Percentiles rank a stretch among this genome's conserved stretches.
Evolutionary conservation across 2,888 invertebrate species (phyloP).

Genomic region (Synergus japonicus): DNA sequence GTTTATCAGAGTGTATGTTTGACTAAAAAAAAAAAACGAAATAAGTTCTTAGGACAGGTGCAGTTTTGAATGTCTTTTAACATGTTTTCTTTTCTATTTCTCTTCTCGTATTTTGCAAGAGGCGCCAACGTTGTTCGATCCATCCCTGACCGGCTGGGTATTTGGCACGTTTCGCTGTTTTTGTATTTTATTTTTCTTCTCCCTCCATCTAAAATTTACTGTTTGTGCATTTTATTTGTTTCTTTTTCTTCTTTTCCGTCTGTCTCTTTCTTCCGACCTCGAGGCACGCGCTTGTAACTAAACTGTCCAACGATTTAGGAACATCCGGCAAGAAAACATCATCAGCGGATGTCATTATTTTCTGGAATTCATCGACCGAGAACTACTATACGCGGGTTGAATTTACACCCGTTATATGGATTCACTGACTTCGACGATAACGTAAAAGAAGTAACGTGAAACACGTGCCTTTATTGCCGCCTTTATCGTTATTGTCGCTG

Average conservation of each 20-base stretch:
- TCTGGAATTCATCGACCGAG: neutral
- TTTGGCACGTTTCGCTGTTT: neutral
- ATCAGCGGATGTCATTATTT: constrained; percentile 16
- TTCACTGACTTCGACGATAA: constrained; percentile 15
- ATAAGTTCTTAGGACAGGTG: constrained; percentile 16
- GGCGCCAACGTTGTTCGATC: constrained; percentile 18
- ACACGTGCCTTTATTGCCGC: constrained; percentile 37
- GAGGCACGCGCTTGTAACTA: neutral
- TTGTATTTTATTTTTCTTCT: constrained; percentile 12
- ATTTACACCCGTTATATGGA: constrained; percentile 21
- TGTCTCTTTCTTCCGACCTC: neutral
- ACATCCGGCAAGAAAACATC: constrained; percentile 18
- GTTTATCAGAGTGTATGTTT: neutral
- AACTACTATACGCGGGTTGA: neutral
- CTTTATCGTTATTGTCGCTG: constrained; percentile 32
- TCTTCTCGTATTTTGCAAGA: neutral
- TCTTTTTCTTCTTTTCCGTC: neutral
- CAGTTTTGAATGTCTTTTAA: neutral
- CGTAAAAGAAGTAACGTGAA: constrained; percentile 22
- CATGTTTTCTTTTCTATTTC: neutral
- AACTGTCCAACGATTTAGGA: neutral
- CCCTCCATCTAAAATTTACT: neutral
- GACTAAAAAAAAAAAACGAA: neutral
- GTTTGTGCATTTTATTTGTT: neutral
- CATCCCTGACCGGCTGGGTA: constrained; percentile 5